Percentiles rank a stretch among this genome's conserved stretches.
Conservation (phyloP, 2,888 invertebrate genomes). For the Blastobasis adustella region DNA sequence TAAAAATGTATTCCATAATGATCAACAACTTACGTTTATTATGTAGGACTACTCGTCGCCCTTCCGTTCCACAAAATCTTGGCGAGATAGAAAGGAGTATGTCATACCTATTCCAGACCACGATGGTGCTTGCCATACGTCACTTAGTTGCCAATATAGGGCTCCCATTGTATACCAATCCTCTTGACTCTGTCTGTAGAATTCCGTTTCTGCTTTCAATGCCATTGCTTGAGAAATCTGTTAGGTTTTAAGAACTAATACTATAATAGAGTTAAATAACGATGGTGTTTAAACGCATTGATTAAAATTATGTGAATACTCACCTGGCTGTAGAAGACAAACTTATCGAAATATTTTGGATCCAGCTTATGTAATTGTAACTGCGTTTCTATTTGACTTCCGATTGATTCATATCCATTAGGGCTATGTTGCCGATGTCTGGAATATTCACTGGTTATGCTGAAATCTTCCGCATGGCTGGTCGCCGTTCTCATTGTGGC, state of each 20-base stretch:
- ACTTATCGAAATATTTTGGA: conserved; percentile 76
- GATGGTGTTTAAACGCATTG: too few relatives aligned
- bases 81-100: too few relatives aligned
- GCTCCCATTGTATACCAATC: conserved; percentile 92
- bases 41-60: too few relatives aligned
- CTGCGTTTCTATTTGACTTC: conserved; percentile 77
- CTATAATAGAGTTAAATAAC: too few relatives aligned
- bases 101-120: conserved; percentile 92
- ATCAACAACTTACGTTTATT: too few relatives aligned
- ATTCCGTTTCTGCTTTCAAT: conserved; percentile 89
- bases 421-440: conserved; percentile 91
- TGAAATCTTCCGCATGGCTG: conserved; percentile 62
- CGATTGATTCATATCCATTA: conserved; percentile 79
- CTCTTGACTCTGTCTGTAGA: conserved; percentile 78
- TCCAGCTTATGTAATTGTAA: conserved; percentile 67
- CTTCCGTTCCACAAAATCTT: too few relatives aligned
- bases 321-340: conserved; percentile 91
- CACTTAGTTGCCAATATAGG: conserved; percentile 98
- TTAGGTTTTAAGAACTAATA: too few relatives aligned
- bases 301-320: conserved; percentile 12
- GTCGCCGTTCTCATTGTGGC: conserved; percentile 78
- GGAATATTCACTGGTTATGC: conserved; percentile 75
- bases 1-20: too few relatives aligned
- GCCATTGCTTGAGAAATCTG: conserved; percentile 92
- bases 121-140: conserved; percentile 97